phyloP scores from a whole-genome alignment of 1,140 invertebrate genomes.

The Leguminivora glycinivorella region DNA sequence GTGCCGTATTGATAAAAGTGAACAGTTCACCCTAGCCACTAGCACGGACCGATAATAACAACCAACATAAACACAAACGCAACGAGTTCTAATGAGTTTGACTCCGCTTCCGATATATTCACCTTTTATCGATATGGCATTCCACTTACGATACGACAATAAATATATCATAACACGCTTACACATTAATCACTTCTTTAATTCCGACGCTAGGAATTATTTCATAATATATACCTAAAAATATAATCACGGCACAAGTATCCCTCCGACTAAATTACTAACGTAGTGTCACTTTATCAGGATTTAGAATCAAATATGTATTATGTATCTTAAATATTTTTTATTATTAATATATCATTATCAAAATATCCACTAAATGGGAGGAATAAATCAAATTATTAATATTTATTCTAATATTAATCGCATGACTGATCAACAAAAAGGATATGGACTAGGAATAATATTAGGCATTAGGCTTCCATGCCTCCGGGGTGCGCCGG shows the following conservation, averaged over 20 bases:
- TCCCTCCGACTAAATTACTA: slow-evolving; percentile 79
- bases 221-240: slow-evolving; percentile 79
- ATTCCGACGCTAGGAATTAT: slow-evolving; percentile 79
- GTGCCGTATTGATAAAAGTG: slow-evolving; percentile 79
- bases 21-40: slow-evolving; percentile 54
- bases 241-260: slow-evolving; percentile 80
- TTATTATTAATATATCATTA: slow-evolving; percentile 80
- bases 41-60: slow-evolving; percentile 53
- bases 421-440: slow-evolving; percentile 79
- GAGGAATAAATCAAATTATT: slow-evolving; percentile 79
- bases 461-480: slow-evolving; percentile 74
- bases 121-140: slow-evolving; percentile 79
- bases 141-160: slow-evolving; percentile 78
- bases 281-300: slow-evolving; percentile 79
- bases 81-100: slow-evolving; percentile 68
- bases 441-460: slow-evolving; percentile 79
- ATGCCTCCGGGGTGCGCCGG: slow-evolving; percentile 52
- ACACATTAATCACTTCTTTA: slow-evolving; percentile 79
- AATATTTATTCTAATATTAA: slow-evolving; percentile 78
- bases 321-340: slow-evolving; percentile 80
- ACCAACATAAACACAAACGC: slow-evolving; percentile 65
- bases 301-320: slow-evolving; percentile 80
- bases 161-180: slow-evolving; percentile 76
- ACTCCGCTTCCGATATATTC: slow-evolving; percentile 76
- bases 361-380: slow-evolving; percentile 80